Percentiles rank a stretch among this genome's conserved stretches.
Evolutionary conservation across 2,113 vertebrate genomes (phyloP).

Genomic region (Felis chaus): DNA sequence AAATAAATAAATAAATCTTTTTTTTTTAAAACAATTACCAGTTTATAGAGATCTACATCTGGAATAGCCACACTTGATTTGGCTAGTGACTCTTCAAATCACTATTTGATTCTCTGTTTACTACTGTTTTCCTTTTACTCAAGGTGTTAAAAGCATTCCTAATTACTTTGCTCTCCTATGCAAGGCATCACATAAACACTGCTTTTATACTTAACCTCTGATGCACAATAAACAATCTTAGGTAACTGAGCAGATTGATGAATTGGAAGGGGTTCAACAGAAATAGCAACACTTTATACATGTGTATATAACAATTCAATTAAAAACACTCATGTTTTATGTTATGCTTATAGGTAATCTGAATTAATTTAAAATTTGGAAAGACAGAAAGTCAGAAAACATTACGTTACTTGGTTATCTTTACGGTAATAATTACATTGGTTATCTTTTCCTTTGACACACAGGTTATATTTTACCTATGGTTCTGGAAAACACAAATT

Average conservation of each 20-base stretch:
- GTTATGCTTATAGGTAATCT: neutral
- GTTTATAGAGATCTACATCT: neutral
- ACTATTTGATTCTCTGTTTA: neutral
- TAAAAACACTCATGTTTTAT: neutral
- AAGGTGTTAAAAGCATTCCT: neutral
- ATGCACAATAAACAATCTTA: neutral
- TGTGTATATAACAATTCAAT: slow-evolving; percentile 31
- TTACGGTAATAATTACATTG: neutral
- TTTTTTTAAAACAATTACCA: neutral
- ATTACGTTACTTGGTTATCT: neutral
- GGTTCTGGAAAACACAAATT: neutral
- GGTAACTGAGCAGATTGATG: neutral
- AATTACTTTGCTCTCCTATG: neutral
- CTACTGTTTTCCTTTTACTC: neutral
- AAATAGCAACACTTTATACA: neutral
- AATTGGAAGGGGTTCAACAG: neutral
- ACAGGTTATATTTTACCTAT: neutral
- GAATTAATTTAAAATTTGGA: neutral
- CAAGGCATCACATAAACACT: neutral
- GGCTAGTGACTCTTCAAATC: neutral
- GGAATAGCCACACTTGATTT: neutral
- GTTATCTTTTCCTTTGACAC: neutral
- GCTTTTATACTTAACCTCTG: slow-evolving; percentile 2
- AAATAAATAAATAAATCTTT: too few species aligned
- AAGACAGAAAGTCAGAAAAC: neutral